phyloP scores from a whole-genome alignment of 2,888 invertebrate species.

The Drosophila dives region DNA sequence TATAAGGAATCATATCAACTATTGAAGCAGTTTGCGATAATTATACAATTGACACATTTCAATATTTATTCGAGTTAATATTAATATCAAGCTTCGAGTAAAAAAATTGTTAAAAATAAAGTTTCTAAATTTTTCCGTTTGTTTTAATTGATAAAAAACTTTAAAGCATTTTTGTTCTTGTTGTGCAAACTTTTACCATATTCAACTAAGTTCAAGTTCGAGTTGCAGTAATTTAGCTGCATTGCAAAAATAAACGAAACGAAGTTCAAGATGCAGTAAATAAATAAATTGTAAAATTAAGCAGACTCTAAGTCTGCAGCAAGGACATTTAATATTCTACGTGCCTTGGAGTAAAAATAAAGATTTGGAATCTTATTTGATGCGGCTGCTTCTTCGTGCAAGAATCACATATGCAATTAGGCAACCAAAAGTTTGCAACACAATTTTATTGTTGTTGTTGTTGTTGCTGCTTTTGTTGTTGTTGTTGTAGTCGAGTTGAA shows the following conservation, averaged over 20 bases:
- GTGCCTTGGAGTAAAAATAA: not conserved
- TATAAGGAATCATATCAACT: too few relatives aligned
- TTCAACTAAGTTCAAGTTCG: not conserved
- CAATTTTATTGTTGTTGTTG: not conserved
- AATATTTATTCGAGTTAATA: too few relatives aligned
- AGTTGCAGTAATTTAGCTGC: not conserved
- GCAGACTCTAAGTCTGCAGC: not conserved
- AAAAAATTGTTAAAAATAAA: too few relatives aligned
- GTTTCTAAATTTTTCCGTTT: too few relatives aligned
- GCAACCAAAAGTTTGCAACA: conserved; percentile 57
- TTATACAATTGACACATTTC: not conserved
- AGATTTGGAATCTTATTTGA: not conserved
- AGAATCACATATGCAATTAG: conserved; percentile 68
- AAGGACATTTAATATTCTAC: not conserved
- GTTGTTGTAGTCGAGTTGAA: conserved; percentile 7
- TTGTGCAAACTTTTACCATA: too few relatives aligned
- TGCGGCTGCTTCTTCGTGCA: conserved; percentile 36
- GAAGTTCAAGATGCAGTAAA: rapidly evolving
- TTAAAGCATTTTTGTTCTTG: too few relatives aligned
- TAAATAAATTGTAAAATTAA: not conserved
- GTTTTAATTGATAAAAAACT: too few relatives aligned
- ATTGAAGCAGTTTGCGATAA: not conserved
- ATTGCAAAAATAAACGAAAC: not conserved
- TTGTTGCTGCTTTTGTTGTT: conserved; percentile 5
- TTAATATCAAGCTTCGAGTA: too few relatives aligned